phyloP scores from a whole-genome alignment of 2,113 vertebrate species.

The Piprites chloris region DNA sequence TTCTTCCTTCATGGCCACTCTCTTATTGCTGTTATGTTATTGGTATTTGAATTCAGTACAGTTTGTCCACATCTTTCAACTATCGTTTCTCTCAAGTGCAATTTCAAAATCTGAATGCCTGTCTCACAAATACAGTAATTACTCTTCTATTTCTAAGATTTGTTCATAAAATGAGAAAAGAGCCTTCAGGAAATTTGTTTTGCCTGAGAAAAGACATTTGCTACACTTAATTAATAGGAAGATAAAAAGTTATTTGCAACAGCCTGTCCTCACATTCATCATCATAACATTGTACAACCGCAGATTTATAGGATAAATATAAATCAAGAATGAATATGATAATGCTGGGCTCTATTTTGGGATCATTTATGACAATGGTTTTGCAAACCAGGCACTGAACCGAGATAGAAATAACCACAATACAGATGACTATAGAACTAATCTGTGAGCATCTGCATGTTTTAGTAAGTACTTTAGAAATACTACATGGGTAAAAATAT shows the following conservation, averaged over 20 bases:
- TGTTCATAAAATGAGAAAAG: not conserved
- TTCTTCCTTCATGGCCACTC: not conserved
- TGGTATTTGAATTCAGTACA: not conserved
- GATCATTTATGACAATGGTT: not conserved
- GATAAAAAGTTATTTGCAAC: not conserved
- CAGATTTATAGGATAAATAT: not conserved
- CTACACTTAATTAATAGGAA: not conserved
- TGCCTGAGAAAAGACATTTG: not conserved
- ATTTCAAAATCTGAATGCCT: not conserved
- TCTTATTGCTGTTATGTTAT: not conserved
- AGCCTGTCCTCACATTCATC: not conserved
- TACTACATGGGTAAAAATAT: not conserved
- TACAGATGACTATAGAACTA: not conserved
- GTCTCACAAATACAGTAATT: not conserved
- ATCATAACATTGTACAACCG: not conserved
- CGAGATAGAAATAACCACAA: not conserved
- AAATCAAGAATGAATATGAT: not conserved
- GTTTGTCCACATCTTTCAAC: not conserved
- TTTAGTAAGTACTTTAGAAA: not conserved
- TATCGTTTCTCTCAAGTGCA: not conserved
- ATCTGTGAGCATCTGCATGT: not conserved
- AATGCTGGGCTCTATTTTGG: not conserved
- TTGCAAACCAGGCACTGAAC: not conserved
- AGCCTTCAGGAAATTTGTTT: not conserved
- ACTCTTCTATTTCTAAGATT: not conserved